Base-by-base conservation (phyloP, 2,888 invertebrate species). In the Pseudoips prasinana region DNA sequence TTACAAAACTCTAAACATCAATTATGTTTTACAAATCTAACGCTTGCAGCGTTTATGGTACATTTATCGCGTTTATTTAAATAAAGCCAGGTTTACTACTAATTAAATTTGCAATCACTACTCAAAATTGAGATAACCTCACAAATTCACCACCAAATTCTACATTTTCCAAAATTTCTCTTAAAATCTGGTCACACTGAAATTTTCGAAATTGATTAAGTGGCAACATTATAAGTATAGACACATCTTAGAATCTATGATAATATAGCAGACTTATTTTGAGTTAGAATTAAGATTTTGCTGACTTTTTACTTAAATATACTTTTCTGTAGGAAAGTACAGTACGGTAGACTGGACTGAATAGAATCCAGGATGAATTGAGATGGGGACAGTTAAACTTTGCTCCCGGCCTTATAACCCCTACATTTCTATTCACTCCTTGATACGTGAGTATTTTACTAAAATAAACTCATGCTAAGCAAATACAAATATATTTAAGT, bases 1-100 rank as follows among this genome's bases (percentile, higher is more conserved):
- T 70, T 73, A 74, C 59, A 67, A 75, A 75, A 74, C 60, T 57
- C 69, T 75, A 73, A 68, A 73, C 74, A 74, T 72, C 68, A 67
- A 72, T 64, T 44, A 59, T 47, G 47, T 50, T 65, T 62, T 71
- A 73, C 60, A 74, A 75, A 69, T 57, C 60, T 66, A 74, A 52
- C 57, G 70, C 68, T 65, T 62, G 47, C 48, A 67, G 66, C 66
- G 51, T 53, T 39, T 47, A 45, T 50, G 37, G 29, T 54, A 56
- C 37, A 47, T 24, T 52, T 45, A 49, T 42, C 34, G 46, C 45
- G 38, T 20, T 36, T 25, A 24, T 42, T 45, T 47, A 55, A 61
- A 46, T 43, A 46, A 66, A 64, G 59, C 64, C 55, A 52, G 55
- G 65, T 58, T 58, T 58, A 51, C 39, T 45, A 46, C 17, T 49